Conservation (phyloP, 1,140 invertebrate species). For the Euborellia annulipes region DNA sequence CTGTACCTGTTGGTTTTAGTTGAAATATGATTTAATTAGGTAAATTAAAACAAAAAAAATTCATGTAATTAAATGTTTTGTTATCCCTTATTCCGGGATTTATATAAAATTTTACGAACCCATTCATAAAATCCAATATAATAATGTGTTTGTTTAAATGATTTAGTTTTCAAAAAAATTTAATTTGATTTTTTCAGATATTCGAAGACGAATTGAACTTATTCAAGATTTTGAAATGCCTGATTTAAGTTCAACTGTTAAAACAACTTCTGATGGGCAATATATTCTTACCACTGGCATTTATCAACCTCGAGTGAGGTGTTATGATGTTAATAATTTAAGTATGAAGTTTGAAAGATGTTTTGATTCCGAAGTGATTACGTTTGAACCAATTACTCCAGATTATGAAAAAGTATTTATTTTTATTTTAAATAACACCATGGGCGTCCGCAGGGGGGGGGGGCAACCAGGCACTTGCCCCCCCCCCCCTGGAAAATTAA, state of each 20-base stretch:
- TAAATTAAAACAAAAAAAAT: too few species aligned
- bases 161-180: neutral
- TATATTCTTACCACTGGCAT: constrained; percentile 87
- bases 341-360: constrained; percentile 98
- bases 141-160: neutral
- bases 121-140: neutral
- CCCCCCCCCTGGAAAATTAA: too few species aligned
- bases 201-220: constrained; percentile 80
- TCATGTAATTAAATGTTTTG: too few species aligned
- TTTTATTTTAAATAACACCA: too few species aligned
- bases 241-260: constrained; percentile 68
- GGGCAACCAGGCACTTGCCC: too few species aligned
- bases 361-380: constrained; percentile 87
- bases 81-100: too few species aligned
- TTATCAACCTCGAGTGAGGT: constrained; percentile 92
- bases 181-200: constrained; percentile 33
- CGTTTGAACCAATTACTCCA: constrained; percentile 74
- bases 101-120: too few species aligned
- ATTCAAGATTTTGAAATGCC: constrained; percentile 99
- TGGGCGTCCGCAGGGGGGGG: too few species aligned
- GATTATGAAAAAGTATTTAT: constrained; percentile 69
- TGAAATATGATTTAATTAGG: too few species aligned
- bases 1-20: too few species aligned
- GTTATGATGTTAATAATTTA: constrained; percentile 90
- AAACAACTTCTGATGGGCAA: constrained; percentile 79